Evolutionary conservation across 2,797 vertebrate species (phyloP).

Genomic region (Peromyscus melanophrys): DNA sequence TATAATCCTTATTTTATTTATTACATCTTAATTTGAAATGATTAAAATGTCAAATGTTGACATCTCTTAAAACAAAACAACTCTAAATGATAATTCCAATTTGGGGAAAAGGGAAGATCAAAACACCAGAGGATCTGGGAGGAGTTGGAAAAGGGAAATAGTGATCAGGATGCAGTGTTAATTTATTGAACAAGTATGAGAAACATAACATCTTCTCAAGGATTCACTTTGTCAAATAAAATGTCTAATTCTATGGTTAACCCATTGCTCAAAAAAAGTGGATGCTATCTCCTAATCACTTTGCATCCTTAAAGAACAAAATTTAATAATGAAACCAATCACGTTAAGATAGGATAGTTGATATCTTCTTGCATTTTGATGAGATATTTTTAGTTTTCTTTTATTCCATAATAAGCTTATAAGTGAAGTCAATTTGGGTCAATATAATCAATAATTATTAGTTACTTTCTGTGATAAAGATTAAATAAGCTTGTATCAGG

Average conservation of each 20-base stretch:
- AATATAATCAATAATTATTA: constrained; percentile 27
- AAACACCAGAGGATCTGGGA: background rate
- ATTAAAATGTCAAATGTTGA: background rate
- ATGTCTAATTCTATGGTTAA: background rate
- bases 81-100: background rate
- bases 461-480: constrained; percentile 57
- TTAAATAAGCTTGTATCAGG: constrained; percentile 55
- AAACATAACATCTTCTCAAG: constrained; percentile 11
- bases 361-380: background rate
- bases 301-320: background rate
- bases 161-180: background rate
- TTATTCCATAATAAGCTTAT: constrained; percentile 35
- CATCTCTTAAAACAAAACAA: background rate
- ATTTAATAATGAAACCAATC: constrained; percentile 52
- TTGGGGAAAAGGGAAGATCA: accelerated
- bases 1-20: background rate
- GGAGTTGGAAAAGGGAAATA: background rate
- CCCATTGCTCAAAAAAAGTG: background rate
- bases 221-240: constrained; percentile 21
- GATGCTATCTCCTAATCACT: background rate
- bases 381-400: background rate
- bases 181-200: constrained; percentile 6
- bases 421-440: constrained; percentile 54
- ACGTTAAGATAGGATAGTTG: constrained; percentile 4
- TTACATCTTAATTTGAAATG: background rate